Evolutionary conservation across 1,140 invertebrate genomes (phyloP).

Genomic region (Diprion similis): DNA sequence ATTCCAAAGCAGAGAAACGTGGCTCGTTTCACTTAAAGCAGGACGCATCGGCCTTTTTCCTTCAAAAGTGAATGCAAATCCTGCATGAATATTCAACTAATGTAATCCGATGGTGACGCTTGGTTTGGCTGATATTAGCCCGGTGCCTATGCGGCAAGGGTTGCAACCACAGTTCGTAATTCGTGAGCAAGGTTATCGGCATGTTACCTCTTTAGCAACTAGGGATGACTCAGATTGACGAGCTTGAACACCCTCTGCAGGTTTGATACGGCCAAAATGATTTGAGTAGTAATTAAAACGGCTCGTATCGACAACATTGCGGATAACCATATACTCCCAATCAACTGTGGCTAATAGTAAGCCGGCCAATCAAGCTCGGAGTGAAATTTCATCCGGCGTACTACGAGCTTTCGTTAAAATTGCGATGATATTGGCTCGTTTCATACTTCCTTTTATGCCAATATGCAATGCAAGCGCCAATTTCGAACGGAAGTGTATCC

Average conservation of each 20-base stretch:
- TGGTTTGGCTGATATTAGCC: background rate
- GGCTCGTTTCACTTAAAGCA: background rate
- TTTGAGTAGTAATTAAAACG: too few species aligned
- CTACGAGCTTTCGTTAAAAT: background rate
- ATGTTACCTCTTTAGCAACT: background rate
- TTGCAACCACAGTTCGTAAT: background rate
- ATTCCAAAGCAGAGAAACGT: background rate
- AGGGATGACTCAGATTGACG: background rate
- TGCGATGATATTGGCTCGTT: background rate
- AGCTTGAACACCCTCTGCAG: background rate
- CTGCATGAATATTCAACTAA: slow-evolving; percentile 54
- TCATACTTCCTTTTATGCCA: too few species aligned
- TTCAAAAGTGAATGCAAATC: slow-evolving; percentile 53
- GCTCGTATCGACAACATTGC: too few species aligned
- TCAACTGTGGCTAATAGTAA: too few species aligned
- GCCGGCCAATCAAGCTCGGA: background rate
- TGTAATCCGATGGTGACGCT: slow-evolving; percentile 39
- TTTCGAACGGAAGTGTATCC: background rate
- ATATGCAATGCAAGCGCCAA: background rate
- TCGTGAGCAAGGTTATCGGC: background rate
- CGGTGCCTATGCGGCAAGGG: background rate
- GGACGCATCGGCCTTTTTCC: background rate
- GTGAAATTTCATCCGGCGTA: background rate
- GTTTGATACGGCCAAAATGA: too few species aligned
- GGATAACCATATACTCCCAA: too few species aligned